Conservation (phyloP, 2,888 invertebrate genomes). For the Tenthredo scrophulariae region DNA sequence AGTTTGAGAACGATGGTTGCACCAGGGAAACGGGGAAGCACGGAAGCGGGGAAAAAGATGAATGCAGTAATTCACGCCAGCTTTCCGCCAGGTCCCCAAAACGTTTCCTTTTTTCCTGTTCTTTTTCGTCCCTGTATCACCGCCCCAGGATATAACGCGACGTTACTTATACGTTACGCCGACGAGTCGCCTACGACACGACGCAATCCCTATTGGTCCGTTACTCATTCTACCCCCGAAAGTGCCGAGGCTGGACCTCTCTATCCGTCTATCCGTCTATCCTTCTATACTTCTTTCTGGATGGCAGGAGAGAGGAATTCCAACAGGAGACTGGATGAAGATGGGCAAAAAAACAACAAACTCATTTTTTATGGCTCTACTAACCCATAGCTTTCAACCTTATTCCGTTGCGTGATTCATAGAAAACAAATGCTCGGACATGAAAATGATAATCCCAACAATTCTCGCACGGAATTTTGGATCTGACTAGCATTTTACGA, state of each 20-base stretch:
- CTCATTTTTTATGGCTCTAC: not conserved
- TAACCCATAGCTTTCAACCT: not conserved
- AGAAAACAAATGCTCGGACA: not conserved
- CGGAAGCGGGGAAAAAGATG: not conserved
- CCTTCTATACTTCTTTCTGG: slow-evolving; percentile 10
- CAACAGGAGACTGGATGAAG: not conserved
- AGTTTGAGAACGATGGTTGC: not conserved
- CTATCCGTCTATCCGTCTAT: not conserved
- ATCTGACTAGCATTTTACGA: too few relatives aligned
- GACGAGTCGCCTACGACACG: not conserved
- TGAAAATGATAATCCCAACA: not conserved
- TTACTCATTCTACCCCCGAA: slow-evolving; percentile 48
- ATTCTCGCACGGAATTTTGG: not conserved
- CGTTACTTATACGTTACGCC: slow-evolving; percentile 11
- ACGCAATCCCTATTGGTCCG: slow-evolving; percentile 49
- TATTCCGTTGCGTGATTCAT: not conserved
- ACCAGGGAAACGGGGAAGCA: not conserved
- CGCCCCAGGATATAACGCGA: slow-evolving; percentile 34
- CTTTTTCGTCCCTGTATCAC: not conserved
- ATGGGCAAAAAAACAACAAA: not conserved
- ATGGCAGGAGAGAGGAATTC: not conserved
- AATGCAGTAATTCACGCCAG: slow-evolving; percentile 43
- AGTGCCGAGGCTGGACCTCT: slow-evolving; percentile 30
- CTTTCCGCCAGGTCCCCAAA: not conserved
- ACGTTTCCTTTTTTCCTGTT: not conserved